These are phyloP conservation scores for Omphaloscelis lunosa DNA, from an alignment of 2,888 invertebrate species.

Conservation along the genomic window DNA sequence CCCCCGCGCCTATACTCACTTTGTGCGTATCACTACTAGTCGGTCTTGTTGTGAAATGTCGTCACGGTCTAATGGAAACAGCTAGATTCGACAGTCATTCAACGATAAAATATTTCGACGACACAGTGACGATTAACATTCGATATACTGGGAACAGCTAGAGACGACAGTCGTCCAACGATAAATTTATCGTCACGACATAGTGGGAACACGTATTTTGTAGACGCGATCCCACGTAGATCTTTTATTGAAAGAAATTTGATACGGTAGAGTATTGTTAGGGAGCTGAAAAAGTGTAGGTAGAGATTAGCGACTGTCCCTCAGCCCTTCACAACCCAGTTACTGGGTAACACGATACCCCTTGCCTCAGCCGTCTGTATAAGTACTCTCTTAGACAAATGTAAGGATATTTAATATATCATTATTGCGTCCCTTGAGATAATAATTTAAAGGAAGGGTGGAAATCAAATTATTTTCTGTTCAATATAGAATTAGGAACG, in stretches of 20 bases:
- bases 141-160: no score
- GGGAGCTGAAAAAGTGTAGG: background rate
- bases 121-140: no score
- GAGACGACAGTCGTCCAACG: no score
- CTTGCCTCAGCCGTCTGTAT: background rate
- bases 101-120: no score
- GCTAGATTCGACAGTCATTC: no score
- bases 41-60: no score
- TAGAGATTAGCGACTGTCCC: no score
- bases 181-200: no score
- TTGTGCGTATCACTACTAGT: no score
- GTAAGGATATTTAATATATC: background rate
- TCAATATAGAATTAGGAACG: background rate
- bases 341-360: background rate
- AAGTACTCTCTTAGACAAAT: background rate
- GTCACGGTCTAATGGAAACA: no score
- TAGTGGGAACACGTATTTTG: slow-evolving; percentile 56
- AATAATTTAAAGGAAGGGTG: slow-evolving; percentile 2
- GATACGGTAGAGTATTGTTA: slow-evolving; percentile 15
- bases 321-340: background rate
- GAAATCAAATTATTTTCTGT: slow-evolving; percentile 20
- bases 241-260: slow-evolving; percentile 30
- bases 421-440: background rate
- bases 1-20: no score
- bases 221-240: slow-evolving; percentile 14